Conservation (phyloP, 2,797 vertebrate species). For the Anguilla megastoma region DNA sequence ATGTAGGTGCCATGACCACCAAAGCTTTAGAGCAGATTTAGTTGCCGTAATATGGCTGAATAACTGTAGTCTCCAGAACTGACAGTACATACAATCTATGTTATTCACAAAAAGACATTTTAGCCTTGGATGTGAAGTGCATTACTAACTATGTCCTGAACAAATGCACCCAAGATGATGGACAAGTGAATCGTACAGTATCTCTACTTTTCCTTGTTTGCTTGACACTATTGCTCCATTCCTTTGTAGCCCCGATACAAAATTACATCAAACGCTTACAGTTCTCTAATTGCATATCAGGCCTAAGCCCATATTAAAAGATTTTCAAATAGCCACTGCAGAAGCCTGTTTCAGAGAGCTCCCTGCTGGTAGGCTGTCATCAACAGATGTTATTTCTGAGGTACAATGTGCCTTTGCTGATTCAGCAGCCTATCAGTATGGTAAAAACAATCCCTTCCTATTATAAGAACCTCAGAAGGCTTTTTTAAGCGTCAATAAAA, state of each 20-base stretch:
- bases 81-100: conserved; percentile 34
- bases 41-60: conserved; percentile 49
- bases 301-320: conserved; percentile 35
- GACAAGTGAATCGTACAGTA: conserved; percentile 32
- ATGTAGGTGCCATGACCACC: conserved; percentile 43
- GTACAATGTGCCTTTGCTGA: conserved; percentile 34
- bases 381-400: conserved; percentile 47
- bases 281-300: background rate
- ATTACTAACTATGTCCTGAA: conserved; percentile 41
- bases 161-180: conserved; percentile 30
- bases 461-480: conserved; percentile 42
- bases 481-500: conserved; percentile 44
- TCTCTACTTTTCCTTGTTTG: conserved; percentile 38
- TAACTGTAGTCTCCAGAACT: conserved; percentile 40
- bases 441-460: conserved; percentile 43
- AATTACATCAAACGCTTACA: background rate
- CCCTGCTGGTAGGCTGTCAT: conserved; percentile 44
- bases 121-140: conserved; percentile 34
- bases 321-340: conserved; percentile 44
- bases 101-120: conserved; percentile 45
- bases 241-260: background rate
- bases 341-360: conserved; percentile 25
- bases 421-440: conserved; percentile 40
- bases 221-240: conserved; percentile 21
- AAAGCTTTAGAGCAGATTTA: conserved; percentile 39